Evolutionary conservation across 2,888 invertebrate genomes (phyloP).

Genomic region (Plagodis pulveraria): DNA sequence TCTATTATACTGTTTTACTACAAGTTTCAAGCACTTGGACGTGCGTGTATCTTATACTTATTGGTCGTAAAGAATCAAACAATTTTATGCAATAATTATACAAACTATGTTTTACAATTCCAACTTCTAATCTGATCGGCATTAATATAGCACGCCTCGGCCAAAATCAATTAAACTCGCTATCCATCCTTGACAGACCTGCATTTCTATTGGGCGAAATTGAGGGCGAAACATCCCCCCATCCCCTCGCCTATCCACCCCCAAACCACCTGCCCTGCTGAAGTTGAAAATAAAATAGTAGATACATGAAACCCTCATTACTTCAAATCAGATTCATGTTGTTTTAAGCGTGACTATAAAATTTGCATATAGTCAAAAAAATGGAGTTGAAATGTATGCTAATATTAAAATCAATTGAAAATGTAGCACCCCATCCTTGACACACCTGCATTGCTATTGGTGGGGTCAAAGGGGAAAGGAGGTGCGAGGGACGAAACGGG

Average conservation of each 20-base stretch:
- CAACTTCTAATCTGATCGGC: background rate
- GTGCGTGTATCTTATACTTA: too few relatives aligned
- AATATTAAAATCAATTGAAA: conserved; percentile 22
- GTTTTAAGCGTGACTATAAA: background rate
- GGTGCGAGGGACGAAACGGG: conserved; percentile 1
- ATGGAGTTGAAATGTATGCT: background rate
- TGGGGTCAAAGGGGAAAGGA: conserved; percentile 22
- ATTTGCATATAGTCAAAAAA: background rate
- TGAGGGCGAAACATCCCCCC: conserved; percentile 8
- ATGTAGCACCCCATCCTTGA: conserved; percentile 32
- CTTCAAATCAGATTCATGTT: background rate
- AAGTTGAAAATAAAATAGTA: too few relatives aligned
- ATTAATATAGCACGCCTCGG: background rate
- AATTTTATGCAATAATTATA: too few relatives aligned
- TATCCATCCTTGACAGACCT: conserved; percentile 36
- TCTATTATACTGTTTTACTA: too few relatives aligned
- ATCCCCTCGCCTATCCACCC: background rate
- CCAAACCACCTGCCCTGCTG: background rate
- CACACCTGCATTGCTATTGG: conserved; percentile 36
- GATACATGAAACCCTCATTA: too few relatives aligned
- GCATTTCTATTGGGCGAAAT: conserved; percentile 20
- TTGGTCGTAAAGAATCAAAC: too few relatives aligned
- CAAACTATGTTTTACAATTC: background rate
- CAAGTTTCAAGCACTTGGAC: too few relatives aligned
- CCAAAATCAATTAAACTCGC: conserved; percentile 11